A percentile compares a stretch with the other conserved stretches of the same genome.
Conservation (phyloP, 2,113 vertebrate species). For the Nothocercus nigrocapillus region DNA sequence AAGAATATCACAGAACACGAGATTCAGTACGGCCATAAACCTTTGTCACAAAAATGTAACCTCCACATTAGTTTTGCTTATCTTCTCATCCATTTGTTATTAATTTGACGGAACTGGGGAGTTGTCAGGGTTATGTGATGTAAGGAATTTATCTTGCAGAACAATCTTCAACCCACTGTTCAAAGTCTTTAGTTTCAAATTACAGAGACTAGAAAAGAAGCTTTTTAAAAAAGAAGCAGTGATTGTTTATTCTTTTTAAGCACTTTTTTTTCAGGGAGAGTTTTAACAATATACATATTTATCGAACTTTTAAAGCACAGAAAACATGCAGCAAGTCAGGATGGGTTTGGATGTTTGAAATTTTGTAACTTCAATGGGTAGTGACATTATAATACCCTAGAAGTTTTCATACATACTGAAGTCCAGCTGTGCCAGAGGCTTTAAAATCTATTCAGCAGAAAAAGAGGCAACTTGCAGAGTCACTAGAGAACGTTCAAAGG, state of each 20-base stretch:
- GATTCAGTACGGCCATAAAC: conserved; percentile 78
- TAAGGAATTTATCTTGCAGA: conserved; percentile 81
- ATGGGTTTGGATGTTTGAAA: conserved; percentile 63
- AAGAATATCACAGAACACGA: conserved; percentile 69
- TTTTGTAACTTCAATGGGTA: conserved; percentile 77
- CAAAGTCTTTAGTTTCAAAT: conserved; percentile 78
- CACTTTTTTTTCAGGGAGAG: background rate
- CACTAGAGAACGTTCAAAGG: conserved; percentile 78
- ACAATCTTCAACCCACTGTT: conserved; percentile 81
- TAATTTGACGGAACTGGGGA: conserved; percentile 81
- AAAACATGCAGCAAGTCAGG: conserved; percentile 70
- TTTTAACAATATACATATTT: background rate
- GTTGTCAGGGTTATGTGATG: conserved; percentile 76
- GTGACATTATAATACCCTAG: conserved; percentile 77
- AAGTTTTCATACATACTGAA: conserved; percentile 74
- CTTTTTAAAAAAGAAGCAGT: conserved; percentile 6
- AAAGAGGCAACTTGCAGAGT: conserved; percentile 63
- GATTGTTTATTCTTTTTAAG: background rate
- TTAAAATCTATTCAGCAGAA: conserved; percentile 70
- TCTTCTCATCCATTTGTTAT: conserved; percentile 83
- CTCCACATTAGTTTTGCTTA: conserved; percentile 78
- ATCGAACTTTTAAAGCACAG: conserved; percentile 44
- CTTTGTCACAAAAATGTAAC: conserved; percentile 80
- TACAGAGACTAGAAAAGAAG: conserved; percentile 49
- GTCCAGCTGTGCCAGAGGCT: conserved; percentile 81